A percentile compares a stretch with the other conserved stretches of the same genome.
Evolutionary conservation across 2,888 invertebrate genomes (phyloP).

Genomic region (Alviniconcha strummeri): DNA sequence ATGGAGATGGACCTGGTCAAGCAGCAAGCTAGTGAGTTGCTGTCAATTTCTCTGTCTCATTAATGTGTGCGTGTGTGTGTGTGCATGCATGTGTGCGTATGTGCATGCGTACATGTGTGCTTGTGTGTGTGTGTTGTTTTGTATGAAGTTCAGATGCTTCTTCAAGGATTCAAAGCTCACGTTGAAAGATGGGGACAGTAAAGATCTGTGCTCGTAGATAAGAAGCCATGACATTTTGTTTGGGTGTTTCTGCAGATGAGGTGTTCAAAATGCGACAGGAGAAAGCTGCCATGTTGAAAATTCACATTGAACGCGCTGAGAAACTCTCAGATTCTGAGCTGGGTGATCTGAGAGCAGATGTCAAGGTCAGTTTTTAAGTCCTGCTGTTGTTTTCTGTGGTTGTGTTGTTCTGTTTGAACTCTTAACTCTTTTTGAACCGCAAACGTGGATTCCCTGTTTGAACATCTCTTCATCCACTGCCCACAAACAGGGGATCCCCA

Average conservation of each 20-base stretch:
- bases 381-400: not conserved
- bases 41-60: not conserved
- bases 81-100: no score
- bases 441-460: no score
- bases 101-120: no score
- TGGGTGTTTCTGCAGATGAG: constrained; percentile 51
- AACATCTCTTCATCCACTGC: no score
- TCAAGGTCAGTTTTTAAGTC: constrained; percentile 62
- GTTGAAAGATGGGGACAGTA: no score
- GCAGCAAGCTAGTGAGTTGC: constrained; percentile 60
- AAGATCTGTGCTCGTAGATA: no score
- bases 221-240: no score
- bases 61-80: not conserved
- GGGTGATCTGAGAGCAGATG: constrained; percentile 67
- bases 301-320: constrained; percentile 63
- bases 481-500: no score
- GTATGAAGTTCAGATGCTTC: not conserved
- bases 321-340: constrained; percentile 63
- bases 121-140: not conserved
- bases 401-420: not conserved
- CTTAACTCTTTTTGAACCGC: no score
- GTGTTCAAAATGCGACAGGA: constrained; percentile 64
- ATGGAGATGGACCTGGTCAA: constrained; percentile 63
- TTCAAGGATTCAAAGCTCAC: no score
- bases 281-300: constrained; percentile 63